These are phyloP conservation scores for Eubasilissa regina DNA, from an alignment of 1,140 invertebrate genomes.

Conservation along the genomic window DNA sequence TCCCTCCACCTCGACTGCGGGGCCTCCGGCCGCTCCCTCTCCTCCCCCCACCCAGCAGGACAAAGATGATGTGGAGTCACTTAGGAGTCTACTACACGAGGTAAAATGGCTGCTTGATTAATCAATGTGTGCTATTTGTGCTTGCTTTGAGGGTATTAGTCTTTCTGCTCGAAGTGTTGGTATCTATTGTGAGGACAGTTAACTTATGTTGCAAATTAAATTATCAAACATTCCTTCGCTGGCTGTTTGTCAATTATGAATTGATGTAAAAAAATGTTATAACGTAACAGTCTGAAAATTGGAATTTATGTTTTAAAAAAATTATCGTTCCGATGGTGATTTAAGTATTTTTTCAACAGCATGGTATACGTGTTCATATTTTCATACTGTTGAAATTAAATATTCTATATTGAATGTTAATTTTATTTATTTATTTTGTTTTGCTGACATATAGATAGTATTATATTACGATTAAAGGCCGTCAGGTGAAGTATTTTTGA, in stretches of 20 bases:
- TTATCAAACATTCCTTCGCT: neutral
- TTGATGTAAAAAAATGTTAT: too few species aligned
- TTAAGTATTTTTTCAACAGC: too few species aligned
- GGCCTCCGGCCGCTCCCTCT: constrained; percentile 66
- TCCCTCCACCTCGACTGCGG: constrained; percentile 52
- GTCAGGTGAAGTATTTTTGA: too few species aligned
- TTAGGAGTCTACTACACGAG: constrained; percentile 82
- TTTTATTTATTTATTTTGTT: too few species aligned
- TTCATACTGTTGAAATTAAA: too few species aligned
- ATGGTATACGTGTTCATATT: too few species aligned
- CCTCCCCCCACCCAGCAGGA: constrained; percentile 64
- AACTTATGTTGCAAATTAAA: neutral
- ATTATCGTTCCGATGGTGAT: too few species aligned
- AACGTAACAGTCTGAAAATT: neutral
- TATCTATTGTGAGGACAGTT: neutral
- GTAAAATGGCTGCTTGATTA: constrained; percentile 68
- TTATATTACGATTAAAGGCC: too few species aligned
- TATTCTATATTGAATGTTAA: too few species aligned
- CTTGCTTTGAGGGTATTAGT: neutral
- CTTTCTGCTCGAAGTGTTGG: neutral
- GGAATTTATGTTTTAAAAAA: neutral
- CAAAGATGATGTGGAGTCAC: constrained; percentile 76
- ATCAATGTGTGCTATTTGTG: neutral
- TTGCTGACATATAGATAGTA: too few species aligned
- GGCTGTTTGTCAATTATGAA: neutral